Base-by-base conservation (phyloP, 1,140 invertebrate genomes). In the Aphaenogaster ashmeadi region DNA sequence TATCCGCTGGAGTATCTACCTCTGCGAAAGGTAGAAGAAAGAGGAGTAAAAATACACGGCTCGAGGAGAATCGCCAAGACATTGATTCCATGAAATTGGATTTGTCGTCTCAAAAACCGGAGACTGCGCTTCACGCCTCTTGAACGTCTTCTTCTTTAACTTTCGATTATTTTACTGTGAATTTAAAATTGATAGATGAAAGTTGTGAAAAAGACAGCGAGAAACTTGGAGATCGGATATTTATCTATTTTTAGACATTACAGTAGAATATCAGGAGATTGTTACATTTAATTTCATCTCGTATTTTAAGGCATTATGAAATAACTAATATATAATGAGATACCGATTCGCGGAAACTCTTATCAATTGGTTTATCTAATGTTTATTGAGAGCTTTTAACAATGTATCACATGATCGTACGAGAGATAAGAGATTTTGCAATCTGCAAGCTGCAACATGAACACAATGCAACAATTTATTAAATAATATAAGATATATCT, bases 241-340 rank as follows among this genome's bases (percentile, higher is more conserved):
- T 36, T 44, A 9, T 77, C 47, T 78, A 36, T 18, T 62, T 62
- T 78, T 38, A 78, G 13, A 60, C 4, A 27, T 77, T 44, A 4
- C 27, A 44, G 13, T 4, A 38, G 13, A 60, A 44, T 60, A 13
- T 9, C 41, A 0, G 0, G 8, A 60, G 6, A n/a, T 33, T 13
- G 6, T 72, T 44, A 27, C 15, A 50, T 9, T 27, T 44, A 41
- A 60, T 60, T 41, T 2, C n/a, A 21, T 41, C 15, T 74, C 6
- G 33, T 52, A 0, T 75, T 58, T 58, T 41, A 15, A 75, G 11
- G 13, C 7, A n/a, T 60, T 33, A 18, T 15, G 6, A 56, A 58
- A 44, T 9, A 44, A 58, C 7, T 18, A 75, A 60, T 44, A 2
- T 58, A 56, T 56, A 41, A 21, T 60, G n/a, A 58, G 3, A 56